Evolutionary conservation across 2,888 invertebrate species (phyloP), one percentile per base, ranked within the genome.

Genomic region (Aethes cnicana): DNA sequence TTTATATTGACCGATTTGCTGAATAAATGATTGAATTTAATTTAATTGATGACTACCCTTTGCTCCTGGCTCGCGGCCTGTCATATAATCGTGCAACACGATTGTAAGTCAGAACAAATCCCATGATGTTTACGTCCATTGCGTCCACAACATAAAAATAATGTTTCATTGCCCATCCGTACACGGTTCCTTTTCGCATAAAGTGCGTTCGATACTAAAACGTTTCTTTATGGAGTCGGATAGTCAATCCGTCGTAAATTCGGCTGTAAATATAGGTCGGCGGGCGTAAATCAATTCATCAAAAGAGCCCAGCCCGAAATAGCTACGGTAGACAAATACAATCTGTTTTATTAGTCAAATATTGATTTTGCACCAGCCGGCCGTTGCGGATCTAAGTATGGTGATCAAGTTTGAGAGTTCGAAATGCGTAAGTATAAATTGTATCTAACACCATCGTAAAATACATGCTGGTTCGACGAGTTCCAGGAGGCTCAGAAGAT

Each of bases 121-220:
- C 26, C 7, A 18, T 20, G 28, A 30, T 36, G 7, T 44, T 44
- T 36, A 25, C 23, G 25, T 33, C 32, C 39, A 23, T 44, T 36
- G 18, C 23, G 25, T 33, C 32, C 39, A 23, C 8, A 14, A 21
- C 26, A 49, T 46, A 52, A 39, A 52, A 46, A 52, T 50, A 49
- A 42, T 52, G 26, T 33, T 49, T 49, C 36, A 43, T 28, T 20
- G 30, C 0, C 21, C 23, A 30, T 43, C 23, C 17, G 23, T 14
- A 46, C 37, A 39, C 26, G 25, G 32, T 39, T 12, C 32, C 44
- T n/a, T 46, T 44, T 49, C 39, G 26, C 39, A 39, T 49, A 54
- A 54, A 54, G 48, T 54, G 54, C 54, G 48, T 41, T 28, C 33
- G 44, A 49, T 14, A 54, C 44, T 54, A 54, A 53, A 54, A 54